Evolutionary conservation across 2,888 invertebrate species (phyloP), one percentile per base, ranked within the genome.

Genomic region (Nemoura dubitans): DNA sequence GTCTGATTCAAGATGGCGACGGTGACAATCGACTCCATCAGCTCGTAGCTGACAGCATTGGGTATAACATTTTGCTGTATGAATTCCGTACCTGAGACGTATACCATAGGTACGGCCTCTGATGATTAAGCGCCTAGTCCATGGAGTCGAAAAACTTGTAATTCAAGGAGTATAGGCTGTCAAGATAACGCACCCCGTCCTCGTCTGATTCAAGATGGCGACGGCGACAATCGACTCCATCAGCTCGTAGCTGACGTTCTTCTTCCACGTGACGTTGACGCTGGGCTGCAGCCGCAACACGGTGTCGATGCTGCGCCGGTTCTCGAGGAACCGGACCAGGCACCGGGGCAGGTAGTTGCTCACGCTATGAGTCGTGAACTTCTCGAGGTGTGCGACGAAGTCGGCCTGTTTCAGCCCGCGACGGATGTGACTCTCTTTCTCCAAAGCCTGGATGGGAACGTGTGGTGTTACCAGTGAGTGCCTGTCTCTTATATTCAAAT

Each of bases 331-430:
- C 14, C 30, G 59, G 29, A 29, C 28, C 21, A 87, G n/a, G 30
- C 76, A 42, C 6, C 28, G 59, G 29, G 87, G 87, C 81, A 81
- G 30, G 30, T 21, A 59, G 16, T 3, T 21, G 59, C 36, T 59
- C 59, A 14, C 59, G 59, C 2, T 59, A 26, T 87, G 86, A 21
- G 81, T 28, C 6, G 83, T 87, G 26, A 88, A 82, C 29, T 85
- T 85, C 83, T 92, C 92, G 86, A 92, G 89, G 87, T 92, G 91
- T 26, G 90, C 89, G 21, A 92, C 89, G 89, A 92, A 92, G 83
- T 91, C 91, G 0, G 91, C 91, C 88, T 91, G 91, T 87, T 92
- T 91, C 87, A 91, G 90, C 85, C 91, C 88, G 81, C 91, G 89
- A 85, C 90, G 90, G 0, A 90, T 90, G 81, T 90, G 90, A 6